Percentiles rank a stretch among this genome's conserved stretches.
phyloP scores from a whole-genome alignment of 2,888 invertebrate genomes.

The Xestia ashworthii region DNA sequence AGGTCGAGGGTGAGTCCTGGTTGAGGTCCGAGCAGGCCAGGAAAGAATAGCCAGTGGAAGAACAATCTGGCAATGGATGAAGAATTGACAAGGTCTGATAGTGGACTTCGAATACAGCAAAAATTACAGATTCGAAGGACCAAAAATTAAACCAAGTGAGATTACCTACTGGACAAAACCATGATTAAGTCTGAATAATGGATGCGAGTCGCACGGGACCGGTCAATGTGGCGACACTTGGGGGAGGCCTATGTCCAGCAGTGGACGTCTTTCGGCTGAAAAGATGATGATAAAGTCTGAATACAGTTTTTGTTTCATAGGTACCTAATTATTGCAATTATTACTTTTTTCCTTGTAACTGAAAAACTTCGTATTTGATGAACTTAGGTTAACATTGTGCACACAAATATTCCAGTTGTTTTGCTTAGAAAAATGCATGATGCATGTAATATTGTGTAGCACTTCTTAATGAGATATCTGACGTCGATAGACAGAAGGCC shows the following conservation, averaged over 20 bases:
- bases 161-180: neutral
- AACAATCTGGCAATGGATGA: neutral
- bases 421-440: neutral
- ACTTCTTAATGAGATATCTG: constrained; percentile 4
- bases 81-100: neutral
- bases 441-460: neutral
- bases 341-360: neutral
- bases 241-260: no score
- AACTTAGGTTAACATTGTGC: neutral
- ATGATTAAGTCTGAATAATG: neutral
- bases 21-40: neutral
- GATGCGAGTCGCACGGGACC: no score
- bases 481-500: neutral
- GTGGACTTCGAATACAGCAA: neutral
- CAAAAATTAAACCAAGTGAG: neutral
- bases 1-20: neutral
- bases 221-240: no score
- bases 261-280: no score
- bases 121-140: neutral
- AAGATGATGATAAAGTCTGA: neutral
- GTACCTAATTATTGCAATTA: neutral
- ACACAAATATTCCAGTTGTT: constrained; percentile 9
- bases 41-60: neutral
- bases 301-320: neutral
- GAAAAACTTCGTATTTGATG: constrained; percentile 14